These are phyloP conservation scores for Mamestra configurata DNA, from an alignment of 1,140 invertebrate species.

Conservation along the genomic window DNA sequence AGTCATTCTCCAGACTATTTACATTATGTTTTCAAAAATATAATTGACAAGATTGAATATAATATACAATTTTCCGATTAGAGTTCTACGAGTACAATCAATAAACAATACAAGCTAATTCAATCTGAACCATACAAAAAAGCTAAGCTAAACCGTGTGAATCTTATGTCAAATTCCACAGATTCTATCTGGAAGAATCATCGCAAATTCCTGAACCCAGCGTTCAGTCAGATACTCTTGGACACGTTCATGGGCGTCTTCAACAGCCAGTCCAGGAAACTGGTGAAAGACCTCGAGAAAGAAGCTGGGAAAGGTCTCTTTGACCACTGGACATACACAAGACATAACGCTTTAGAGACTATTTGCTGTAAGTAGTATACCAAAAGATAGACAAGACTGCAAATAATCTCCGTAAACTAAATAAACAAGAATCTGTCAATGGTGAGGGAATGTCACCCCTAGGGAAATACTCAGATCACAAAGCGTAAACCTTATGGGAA, in stretches of 20 bases:
- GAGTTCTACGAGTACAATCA: too few species aligned
- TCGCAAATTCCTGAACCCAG: constrained; percentile 93
- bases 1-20: too few species aligned
- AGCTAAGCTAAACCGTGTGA: background rate
- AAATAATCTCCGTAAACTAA: background rate
- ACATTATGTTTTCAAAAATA: too few species aligned
- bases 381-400: background rate
- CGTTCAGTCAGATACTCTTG: constrained; percentile 96
- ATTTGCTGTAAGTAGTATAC: constrained; percentile 93
- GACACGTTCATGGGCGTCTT: constrained; percentile 95
- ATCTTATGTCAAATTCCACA: background rate
- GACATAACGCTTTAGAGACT: constrained; percentile 94
- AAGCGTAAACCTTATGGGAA: too few species aligned
- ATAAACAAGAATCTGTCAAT: too few species aligned
- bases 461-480: too few species aligned
- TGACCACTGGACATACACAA: constrained; percentile 93
- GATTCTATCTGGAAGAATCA: constrained; percentile 73
- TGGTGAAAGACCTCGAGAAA: constrained; percentile 90
- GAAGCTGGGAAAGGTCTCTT: constrained; percentile 89
- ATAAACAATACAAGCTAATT: too few species aligned
- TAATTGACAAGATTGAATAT: too few species aligned
- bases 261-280: constrained; percentile 91
- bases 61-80: too few species aligned
- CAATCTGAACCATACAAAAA: too few species aligned
- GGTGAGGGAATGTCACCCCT: too few species aligned